Base-by-base conservation (phyloP, 2,113 vertebrate genomes). In the Pelmatolapia mariae region DNA sequence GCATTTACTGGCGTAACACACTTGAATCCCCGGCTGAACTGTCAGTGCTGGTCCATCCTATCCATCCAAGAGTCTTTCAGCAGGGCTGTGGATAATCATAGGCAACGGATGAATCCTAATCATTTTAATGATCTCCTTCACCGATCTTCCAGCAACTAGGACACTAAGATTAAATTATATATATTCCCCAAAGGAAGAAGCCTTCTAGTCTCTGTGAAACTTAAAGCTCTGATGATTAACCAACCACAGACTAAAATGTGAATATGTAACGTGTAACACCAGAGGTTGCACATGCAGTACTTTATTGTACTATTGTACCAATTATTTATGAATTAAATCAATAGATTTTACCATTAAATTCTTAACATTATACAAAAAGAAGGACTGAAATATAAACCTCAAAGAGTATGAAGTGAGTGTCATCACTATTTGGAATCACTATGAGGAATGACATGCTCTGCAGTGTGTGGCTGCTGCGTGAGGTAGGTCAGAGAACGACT, bases 401-500 rank as follows among this genome's bases (percentile, higher is more conserved):
- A 53, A 84, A 31, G 38, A 26, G 36, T 3, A 47, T 33, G 22
- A 15, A 43, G 81, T 91, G 71, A 82, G 76, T 24, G 63, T 83
- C 82, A 43, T 66, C 82, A 43, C 6, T 33, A 33, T 19, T 78
- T 78, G 26, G 40, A 87, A 86, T 80, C 54, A 57, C 45, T 59
- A 84, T 79, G 16, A 85, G 57, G 76, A 56, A 86, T 80, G 82
- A 82, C 43, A 38, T 52, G 57, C 56, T 85, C 5, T 50, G 86
- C 57, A 84, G 56, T 59, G 18, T 63, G 81, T 18, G 43, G 61
- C 83, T 85, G 33, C 45, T 82, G 81, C 29, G 31, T 26, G 15
- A 71, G 80, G 63, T 5, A 52, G 91, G 87, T 92, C 89, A 89
- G 50, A 54, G 38, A 56, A 71, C 57, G 59, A 90, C 80, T 83